Evolutionary conservation across 2,888 invertebrate genomes (phyloP).

Genomic region (Xylocampa areola): DNA sequence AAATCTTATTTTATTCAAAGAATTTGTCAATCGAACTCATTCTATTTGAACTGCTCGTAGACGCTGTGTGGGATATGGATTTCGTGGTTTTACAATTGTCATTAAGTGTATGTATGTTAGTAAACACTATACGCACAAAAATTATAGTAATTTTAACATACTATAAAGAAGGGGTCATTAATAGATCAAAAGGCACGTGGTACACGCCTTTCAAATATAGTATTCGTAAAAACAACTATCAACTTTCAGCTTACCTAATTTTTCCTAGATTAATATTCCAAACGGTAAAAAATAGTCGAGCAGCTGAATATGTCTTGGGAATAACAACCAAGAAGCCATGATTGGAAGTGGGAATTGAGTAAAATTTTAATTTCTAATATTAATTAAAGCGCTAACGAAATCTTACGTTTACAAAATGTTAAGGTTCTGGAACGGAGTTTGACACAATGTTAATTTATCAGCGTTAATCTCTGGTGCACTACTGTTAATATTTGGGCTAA

Average conservation of each 20-base stretch:
- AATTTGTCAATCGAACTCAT: no score
- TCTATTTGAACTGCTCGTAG: no score
- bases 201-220: no score
- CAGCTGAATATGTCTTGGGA: constrained; percentile 41
- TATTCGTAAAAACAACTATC: background rate
- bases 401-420: constrained; percentile 18
- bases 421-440: constrained; percentile 9
- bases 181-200: no score
- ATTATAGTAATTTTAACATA: no score
- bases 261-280: constrained; percentile 41
- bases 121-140: no score
- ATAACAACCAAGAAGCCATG: constrained; percentile 14
- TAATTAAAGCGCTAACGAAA: constrained; percentile 39
- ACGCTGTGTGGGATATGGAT: no score
- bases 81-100: no score
- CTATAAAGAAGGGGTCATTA: no score
- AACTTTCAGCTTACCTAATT: background rate
- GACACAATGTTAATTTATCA: constrained; percentile 23
- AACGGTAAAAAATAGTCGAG: constrained; percentile 22
- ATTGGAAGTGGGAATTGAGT: constrained; percentile 29
- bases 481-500: no score
- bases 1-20: no score
- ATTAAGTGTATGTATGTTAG: no score
- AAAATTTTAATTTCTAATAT: constrained; percentile 29
- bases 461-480: constrained; percentile 1